Evolutionary conservation across 2,888 invertebrate species (phyloP).

Genomic region (Epinotia demarniana): DNA sequence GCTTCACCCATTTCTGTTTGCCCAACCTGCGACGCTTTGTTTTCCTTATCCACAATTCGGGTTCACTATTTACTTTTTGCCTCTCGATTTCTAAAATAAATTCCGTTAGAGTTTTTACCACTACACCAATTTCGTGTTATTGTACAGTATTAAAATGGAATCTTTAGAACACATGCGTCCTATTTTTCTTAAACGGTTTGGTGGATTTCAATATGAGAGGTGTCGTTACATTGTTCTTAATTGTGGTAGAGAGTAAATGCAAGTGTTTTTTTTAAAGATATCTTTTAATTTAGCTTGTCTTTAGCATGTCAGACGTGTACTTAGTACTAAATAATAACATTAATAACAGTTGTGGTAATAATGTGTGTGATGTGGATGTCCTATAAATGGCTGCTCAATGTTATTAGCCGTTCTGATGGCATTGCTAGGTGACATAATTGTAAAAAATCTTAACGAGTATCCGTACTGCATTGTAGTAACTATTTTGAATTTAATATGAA

Average conservation of each 20-base stretch:
- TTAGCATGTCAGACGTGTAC: background rate
- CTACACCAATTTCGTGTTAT: constrained; percentile 25
- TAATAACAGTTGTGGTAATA: background rate
- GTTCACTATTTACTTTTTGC: constrained; percentile 59
- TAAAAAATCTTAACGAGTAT: background rate
- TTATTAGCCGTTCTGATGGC: background rate
- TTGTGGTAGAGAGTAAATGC: too few species aligned
- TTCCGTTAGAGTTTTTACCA: constrained; percentile 47
- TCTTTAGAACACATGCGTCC: background rate
- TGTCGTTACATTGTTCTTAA: too few species aligned
- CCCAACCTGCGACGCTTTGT: constrained; percentile 61
- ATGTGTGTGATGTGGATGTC: background rate
- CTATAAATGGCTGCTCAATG: too few species aligned
- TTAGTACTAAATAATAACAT: background rate
- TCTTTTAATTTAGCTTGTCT: too few species aligned
- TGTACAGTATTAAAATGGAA: background rate
- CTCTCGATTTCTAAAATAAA: constrained; percentile 59
- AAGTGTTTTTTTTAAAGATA: too few species aligned
- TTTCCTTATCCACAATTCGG: constrained; percentile 63
- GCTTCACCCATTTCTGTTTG: constrained; percentile 62
- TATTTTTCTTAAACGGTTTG: background rate
- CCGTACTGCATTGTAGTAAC: background rate
- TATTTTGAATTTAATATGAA: background rate
- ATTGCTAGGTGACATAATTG: background rate
- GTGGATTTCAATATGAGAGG: too few species aligned